Conservation (phyloP, 2,888 invertebrate species). For the Cephus sareptanus region DNA sequence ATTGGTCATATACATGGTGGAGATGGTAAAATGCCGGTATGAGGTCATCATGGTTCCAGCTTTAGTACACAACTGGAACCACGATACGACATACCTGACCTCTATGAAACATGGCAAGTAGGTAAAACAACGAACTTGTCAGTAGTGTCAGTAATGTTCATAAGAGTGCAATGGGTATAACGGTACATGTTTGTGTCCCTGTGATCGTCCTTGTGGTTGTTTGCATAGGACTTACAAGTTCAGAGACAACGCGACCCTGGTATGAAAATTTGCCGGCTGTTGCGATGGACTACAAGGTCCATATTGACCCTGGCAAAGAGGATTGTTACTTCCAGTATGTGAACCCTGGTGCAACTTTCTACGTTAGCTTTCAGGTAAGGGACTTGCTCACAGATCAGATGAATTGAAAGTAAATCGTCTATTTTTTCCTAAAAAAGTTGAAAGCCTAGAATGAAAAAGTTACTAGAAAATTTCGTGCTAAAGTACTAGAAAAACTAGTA, state of each 20-base stretch:
- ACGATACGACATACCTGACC: too few species aligned
- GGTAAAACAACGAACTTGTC: too few species aligned
- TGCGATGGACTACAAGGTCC: constrained; percentile 95
- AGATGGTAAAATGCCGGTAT: too few species aligned
- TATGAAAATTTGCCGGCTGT: constrained; percentile 90
- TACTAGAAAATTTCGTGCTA: too few species aligned
- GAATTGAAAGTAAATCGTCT: constrained; percentile 2
- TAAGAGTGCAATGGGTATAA: constrained; percentile 37
- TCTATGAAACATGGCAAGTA: too few species aligned
- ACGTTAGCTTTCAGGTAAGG: constrained; percentile 91
- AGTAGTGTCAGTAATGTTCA: too few species aligned
- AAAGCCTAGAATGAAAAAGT: too few species aligned
- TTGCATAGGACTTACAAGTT: constrained; percentile 22
- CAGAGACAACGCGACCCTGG: constrained; percentile 76
- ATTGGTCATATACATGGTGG: too few species aligned
- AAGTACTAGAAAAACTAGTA: too few species aligned
- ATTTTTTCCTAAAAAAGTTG: constrained; percentile 7
- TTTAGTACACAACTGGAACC: too few species aligned
- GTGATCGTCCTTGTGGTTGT: constrained; percentile 28
- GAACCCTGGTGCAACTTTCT: constrained; percentile 90
- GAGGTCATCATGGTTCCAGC: too few species aligned
- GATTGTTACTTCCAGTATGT: constrained; percentile 97
- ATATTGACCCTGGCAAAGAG: constrained; percentile 93
- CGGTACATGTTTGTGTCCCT: constrained; percentile 34
- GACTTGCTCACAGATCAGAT: constrained; percentile 23